Percentiles rank a stretch among this genome's conserved stretches.
These are phyloP conservation scores for Acrocephalus scirpaceus DNA, from an alignment of 2,797 vertebrate genomes.

Conservation along the genomic window DNA sequence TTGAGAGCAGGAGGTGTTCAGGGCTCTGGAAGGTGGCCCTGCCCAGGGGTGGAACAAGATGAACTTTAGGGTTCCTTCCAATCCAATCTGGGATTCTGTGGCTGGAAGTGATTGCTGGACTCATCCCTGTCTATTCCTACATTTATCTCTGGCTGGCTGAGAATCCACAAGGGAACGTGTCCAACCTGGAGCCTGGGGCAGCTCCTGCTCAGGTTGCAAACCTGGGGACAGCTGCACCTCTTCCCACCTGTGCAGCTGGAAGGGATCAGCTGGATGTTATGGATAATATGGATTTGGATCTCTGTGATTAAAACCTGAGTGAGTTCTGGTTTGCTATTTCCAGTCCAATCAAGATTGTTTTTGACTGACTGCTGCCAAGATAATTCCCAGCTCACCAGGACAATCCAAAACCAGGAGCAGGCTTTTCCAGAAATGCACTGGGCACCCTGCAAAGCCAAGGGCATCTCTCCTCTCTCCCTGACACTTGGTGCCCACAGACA, in stretches of 20 bases:
- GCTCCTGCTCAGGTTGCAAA: background rate
- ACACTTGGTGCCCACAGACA: background rate
- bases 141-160: background rate
- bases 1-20: background rate
- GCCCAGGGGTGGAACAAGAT: background rate
- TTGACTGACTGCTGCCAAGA: background rate
- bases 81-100: background rate
- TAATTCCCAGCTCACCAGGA: background rate
- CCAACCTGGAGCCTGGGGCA: background rate
- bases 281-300: background rate
- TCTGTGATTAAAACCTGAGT: background rate
- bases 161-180: accelerated
- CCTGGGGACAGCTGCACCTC: background rate
- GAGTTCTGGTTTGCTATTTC: background rate
- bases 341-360: background rate
- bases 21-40: background rate
- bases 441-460: background rate
- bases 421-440: background rate
- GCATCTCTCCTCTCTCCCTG: background rate
- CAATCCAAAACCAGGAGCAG: background rate
- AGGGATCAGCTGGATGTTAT: background rate
- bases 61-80: background rate
- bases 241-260: background rate
- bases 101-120: background rate
- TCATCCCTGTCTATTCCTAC: background rate